Evolutionary conservation across 2,113 vertebrate species (phyloP), one percentile per base, ranked within the genome.

Genomic region (Drymodes brunneopygia): DNA sequence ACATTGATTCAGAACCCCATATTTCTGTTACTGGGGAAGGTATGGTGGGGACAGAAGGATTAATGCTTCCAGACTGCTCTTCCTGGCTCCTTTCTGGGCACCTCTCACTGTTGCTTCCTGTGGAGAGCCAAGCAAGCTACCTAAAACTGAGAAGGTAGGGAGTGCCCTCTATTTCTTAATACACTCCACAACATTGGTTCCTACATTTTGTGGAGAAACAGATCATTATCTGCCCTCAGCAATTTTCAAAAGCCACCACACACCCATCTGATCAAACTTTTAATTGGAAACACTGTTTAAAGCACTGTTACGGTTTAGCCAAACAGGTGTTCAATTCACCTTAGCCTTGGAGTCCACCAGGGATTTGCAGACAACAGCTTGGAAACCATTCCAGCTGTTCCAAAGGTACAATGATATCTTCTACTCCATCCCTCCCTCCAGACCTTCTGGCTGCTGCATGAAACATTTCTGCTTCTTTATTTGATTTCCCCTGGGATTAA

Each of bases 211-310:
- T 79, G 28, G 40, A 91, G 61, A 44, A 66, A 51, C 21, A 56
- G 73, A 85, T 45, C 2, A 1, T 62, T 85, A 95, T 56, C 56
- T 67, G 40, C n/a, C 33, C 44, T 89, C 47, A 85, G n/a, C 5
- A n/a, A 61, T 82, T 79, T 95, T 88, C 61, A 79, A 62, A 93
- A 50, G 5, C 15, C 40, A 94, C 18, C 65, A 89, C 38, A 58
- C 22, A n/a, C 11, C 21, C 47, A 86, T n/a, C 64, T 67, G 33
- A 91, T 53, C 36, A 85, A 72, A 53, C 28, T 72, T 87, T 29
- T 88, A 75, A 69, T 24, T 61, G 53, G 42, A 90, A 95, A 72
- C 24, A 61, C 48, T 82, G n/a, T 61, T 85, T 91, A 56, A 94
- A 91, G 72, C 27, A 74, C 19, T 45, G 35, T 67, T 44, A 71